Conservation (phyloP, 2,888 invertebrate genomes). For the Rhagonycha lutea region DNA sequence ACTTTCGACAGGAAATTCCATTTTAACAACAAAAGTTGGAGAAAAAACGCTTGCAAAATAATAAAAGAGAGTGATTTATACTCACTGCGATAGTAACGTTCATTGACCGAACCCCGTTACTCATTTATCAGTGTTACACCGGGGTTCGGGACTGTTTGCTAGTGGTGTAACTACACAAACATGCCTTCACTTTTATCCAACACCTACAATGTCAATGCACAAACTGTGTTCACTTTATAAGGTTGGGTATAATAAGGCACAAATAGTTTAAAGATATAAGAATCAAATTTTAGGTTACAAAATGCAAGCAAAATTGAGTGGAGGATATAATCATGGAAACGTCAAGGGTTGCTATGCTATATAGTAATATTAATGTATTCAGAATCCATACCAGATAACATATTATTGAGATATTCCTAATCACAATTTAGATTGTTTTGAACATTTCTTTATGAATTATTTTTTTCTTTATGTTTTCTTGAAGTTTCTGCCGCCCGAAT, state of each 20-base stretch:
- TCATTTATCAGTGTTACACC: constrained; percentile 40
- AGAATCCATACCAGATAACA: too few relatives aligned
- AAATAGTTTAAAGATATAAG: not conserved
- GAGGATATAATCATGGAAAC: not conserved
- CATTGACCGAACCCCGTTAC: constrained; percentile 37
- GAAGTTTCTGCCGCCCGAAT: too few relatives aligned
- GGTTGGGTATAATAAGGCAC: not conserved
- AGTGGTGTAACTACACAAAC: constrained; percentile 22
- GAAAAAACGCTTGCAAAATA: constrained; percentile 33
- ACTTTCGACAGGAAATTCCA: constrained; percentile 21
- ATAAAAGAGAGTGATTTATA: constrained; percentile 40
- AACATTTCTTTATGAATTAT: too few relatives aligned
- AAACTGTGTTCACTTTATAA: not conserved
- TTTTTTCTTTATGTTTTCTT: too few relatives aligned
- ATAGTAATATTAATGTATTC: too few relatives aligned
- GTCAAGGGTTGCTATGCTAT: too few relatives aligned
- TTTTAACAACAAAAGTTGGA: constrained; percentile 32
- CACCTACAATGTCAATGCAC: constrained; percentile 9
- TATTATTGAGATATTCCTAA: too few relatives aligned
- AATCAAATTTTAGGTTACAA: not conserved
- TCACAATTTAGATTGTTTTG: too few relatives aligned
- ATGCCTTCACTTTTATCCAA: constrained; percentile 22
- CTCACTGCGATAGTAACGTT: constrained; percentile 39
- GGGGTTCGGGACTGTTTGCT: constrained; percentile 18
- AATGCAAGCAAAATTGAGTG: not conserved